phyloP scores from a whole-genome alignment of 2,113 vertebrate species.

The Otocyon megalotis region DNA sequence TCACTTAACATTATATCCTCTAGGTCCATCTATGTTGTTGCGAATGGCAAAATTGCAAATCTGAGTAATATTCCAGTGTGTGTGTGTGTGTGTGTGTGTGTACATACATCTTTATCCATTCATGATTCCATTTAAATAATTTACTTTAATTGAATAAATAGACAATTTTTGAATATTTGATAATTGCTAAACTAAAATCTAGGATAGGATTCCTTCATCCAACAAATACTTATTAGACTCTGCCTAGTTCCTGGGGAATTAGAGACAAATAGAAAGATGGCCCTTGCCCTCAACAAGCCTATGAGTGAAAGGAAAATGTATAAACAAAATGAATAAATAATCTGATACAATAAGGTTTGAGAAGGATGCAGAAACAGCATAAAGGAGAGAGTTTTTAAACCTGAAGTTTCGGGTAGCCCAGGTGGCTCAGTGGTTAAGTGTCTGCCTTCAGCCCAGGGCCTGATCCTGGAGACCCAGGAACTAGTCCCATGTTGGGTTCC shows the following conservation, averaged over 20 bases:
- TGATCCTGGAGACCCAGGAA: no score
- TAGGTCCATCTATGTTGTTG: not conserved
- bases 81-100: not conserved
- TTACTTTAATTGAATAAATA: conserved; percentile 5
- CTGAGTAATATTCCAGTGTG: not conserved
- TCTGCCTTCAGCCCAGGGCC: no score
- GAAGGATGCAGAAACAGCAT: not conserved
- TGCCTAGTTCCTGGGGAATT: not conserved
- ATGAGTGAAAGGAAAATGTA: not conserved
- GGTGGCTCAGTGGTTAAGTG: no score
- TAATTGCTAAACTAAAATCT: conserved; percentile 38
- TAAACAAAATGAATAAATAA: not conserved
- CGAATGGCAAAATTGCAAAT: not conserved
- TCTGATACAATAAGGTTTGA: not conserved
- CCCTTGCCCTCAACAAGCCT: conserved; percentile 2
- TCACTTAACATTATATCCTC: not conserved
- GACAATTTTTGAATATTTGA: not conserved
- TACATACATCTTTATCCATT: not conserved
- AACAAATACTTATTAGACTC: not conserved
- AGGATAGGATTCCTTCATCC: not conserved
- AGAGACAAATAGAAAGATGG: not conserved
- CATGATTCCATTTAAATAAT: not conserved
- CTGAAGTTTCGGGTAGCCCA: not conserved
- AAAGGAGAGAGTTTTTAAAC: not conserved
- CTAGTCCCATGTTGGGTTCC: no score